phyloP scores from a whole-genome alignment of 2,797 vertebrate species.

The Alauda arvensis region DNA sequence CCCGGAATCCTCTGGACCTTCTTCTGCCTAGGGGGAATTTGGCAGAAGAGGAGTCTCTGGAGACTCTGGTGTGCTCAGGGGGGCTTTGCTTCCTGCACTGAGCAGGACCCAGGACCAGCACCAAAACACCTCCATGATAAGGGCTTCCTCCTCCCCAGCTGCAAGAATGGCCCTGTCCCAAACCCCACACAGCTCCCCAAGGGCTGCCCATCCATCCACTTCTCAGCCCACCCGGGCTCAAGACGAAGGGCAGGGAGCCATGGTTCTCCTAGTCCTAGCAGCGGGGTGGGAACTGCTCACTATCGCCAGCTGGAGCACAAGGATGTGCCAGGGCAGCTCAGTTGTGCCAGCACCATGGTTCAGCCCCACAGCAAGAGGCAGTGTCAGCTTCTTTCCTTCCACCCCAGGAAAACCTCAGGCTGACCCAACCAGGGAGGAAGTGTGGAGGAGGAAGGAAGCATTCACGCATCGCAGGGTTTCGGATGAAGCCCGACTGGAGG shows the following conservation, averaged over 20 bases:
- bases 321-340: neutral
- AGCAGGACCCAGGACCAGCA: neutral
- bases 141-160: neutral
- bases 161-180: neutral
- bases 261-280: neutral
- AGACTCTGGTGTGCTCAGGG: neutral
- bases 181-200: neutral
- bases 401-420: slow-evolving; percentile 19
- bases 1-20: neutral
- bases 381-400: slow-evolving; percentile 9
- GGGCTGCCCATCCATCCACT: neutral
- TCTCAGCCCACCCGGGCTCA: neutral
- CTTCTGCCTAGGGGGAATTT: fast-evolving
- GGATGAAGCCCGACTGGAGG: neutral
- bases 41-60: fast-evolving
- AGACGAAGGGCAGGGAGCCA: neutral
- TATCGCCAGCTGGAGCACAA: fast-evolving
- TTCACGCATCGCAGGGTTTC: neutral
- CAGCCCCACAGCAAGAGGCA: neutral
- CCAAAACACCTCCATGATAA: neutral
- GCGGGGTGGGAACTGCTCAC: fast-evolving
- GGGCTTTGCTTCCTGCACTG: fast-evolving
- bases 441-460: slow-evolving; percentile 30
- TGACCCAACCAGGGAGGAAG: slow-evolving; percentile 23
- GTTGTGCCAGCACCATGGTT: neutral